Percentiles rank a stretch among this genome's conserved stretches.
phyloP scores from a whole-genome alignment of 2,113 vertebrate species.

The Paralichthys olivaceus region DNA sequence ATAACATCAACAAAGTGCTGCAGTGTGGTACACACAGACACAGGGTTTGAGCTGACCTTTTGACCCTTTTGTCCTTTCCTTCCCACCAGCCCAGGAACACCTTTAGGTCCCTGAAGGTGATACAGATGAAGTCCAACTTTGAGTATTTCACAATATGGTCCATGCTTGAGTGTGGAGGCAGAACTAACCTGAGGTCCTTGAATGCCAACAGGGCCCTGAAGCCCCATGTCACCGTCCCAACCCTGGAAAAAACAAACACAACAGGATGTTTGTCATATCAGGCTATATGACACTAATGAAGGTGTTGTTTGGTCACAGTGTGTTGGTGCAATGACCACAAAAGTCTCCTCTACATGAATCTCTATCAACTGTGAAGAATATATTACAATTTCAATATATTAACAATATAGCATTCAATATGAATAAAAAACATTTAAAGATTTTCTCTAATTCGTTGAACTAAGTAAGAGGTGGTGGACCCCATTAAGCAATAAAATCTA shows the following conservation, averaged over 20 bases:
- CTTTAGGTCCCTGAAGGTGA: conserved; percentile 76
- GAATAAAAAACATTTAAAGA: no score
- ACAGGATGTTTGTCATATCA: background rate
- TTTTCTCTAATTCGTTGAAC: no score
- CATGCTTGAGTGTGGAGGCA: background rate
- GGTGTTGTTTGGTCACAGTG: no score
- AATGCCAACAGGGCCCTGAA: conserved; percentile 70
- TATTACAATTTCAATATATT: no score
- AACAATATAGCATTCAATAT: no score
- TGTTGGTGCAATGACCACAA: no score
- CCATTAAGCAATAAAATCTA: no score
- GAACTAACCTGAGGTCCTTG: conserved; percentile 76
- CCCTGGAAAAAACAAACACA: conserved; percentile 65
- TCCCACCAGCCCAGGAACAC: conserved; percentile 76
- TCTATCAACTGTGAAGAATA: no score
- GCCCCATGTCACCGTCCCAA: conserved; percentile 72
- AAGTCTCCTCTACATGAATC: no score
- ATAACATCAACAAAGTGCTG: background rate
- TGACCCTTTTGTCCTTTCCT: conserved; percentile 80
- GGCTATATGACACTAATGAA: background rate
- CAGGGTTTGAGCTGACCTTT: conserved; percentile 79
- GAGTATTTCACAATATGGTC: no score
- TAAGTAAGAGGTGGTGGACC: no score
- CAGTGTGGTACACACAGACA: background rate
- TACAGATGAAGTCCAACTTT: background rate